phyloP scores from a whole-genome alignment of 1,140 invertebrate species.

The Micrasema longulum region DNA sequence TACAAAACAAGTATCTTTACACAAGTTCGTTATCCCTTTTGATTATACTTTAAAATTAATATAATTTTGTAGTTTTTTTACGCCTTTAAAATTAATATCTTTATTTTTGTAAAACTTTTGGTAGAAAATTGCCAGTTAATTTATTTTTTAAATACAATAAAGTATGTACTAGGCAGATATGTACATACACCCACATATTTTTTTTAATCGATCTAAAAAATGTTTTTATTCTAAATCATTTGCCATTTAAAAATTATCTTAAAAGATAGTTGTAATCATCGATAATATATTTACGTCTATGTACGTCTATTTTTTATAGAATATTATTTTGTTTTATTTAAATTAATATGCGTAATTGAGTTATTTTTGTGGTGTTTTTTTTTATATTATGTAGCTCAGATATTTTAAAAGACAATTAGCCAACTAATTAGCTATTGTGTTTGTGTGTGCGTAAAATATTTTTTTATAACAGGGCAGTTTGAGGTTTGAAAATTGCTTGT shows the following conservation, averaged over 20 bases:
- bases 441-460: conserved; percentile 6
- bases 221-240: not conserved
- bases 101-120: no score
- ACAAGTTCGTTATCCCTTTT: no score
- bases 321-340: not conserved
- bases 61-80: no score
- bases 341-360: not conserved
- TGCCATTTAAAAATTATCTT: not conserved
- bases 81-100: no score
- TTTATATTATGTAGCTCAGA: no score
- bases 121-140: not conserved
- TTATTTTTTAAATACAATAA: not conserved
- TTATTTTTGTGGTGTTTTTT: not conserved
- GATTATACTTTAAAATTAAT: no score
- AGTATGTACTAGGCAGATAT: not conserved
- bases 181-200: not conserved
- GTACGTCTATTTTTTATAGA: not conserved
- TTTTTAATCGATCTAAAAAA: not conserved
- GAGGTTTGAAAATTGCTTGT: not conserved
- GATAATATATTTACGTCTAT: not conserved
- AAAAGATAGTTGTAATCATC: no score
- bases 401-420: no score
- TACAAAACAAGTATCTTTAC: no score
- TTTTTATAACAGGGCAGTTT: not conserved
- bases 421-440: not conserved